A percentile compares a stretch with the other conserved stretches of the same genome.
Conservation (phyloP, 2,113 vertebrate species). For the Austrofundulus limnaeus region DNA sequence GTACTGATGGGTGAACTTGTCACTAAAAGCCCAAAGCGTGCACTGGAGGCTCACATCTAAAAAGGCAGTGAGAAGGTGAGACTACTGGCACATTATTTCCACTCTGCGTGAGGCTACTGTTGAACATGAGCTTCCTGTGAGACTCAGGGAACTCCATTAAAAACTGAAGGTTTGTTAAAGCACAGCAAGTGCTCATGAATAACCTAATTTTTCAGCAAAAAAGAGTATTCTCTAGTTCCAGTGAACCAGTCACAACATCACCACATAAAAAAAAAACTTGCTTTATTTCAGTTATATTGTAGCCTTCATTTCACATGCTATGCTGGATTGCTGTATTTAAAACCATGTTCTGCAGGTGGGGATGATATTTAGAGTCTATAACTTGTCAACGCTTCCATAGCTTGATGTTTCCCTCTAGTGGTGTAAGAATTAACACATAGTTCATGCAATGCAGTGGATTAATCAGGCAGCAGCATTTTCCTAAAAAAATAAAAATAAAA, state of each 20-base stretch:
- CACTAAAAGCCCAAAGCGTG: constrained; percentile 17
- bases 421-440: constrained; percentile 44
- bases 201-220: constrained; percentile 13
- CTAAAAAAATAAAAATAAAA: too few species aligned
- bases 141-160: constrained; percentile 41
- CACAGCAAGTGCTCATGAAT: constrained; percentile 43
- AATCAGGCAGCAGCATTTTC: constrained; percentile 2
- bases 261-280: constrained; percentile 11
- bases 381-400: constrained; percentile 45
- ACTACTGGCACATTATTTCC: constrained; percentile 20
- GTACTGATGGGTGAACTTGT: constrained; percentile 4
- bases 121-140: constrained; percentile 39
- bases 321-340: constrained; percentile 13
- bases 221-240: constrained; percentile 11
- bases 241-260: constrained; percentile 18
- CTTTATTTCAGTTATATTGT: constrained; percentile 35
- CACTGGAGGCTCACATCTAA: constrained; percentile 19
- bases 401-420: constrained; percentile 76
- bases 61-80: constrained; percentile 17
- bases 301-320: constrained; percentile 15
- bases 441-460: neutral
- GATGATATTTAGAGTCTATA: constrained; percentile 25
- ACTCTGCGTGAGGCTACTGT: constrained; percentile 22
- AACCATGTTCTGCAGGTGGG: constrained; percentile 20
- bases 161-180: constrained; percentile 44